phyloP scores from a whole-genome alignment of 2,113 vertebrate species.

The Brachionichthys hirsutus region DNA sequence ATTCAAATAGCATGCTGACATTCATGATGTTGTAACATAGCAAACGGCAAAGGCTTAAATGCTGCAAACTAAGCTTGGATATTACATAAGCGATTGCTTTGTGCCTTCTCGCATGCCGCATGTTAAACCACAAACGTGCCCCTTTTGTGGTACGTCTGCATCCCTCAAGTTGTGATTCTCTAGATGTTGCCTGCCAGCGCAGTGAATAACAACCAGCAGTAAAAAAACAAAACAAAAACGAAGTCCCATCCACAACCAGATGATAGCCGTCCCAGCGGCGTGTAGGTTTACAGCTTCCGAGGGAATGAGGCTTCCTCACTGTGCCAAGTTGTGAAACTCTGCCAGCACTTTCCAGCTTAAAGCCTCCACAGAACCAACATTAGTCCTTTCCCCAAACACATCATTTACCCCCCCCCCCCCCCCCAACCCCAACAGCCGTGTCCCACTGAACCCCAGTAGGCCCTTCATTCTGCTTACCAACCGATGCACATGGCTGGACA shows the following conservation, averaged over 20 bases:
- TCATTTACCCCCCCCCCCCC: slow-evolving; percentile 54
- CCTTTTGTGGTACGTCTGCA: slow-evolving; percentile 10
- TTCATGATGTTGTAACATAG: too few relatives aligned
- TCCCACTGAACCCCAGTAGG: slow-evolving; percentile 31
- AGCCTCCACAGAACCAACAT: slow-evolving; percentile 35
- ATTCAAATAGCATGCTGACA: too few relatives aligned
- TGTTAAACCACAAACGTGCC: neutral
- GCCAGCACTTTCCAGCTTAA: slow-evolving; percentile 27
- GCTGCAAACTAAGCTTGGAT: too few relatives aligned
- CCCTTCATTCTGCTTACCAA: slow-evolving; percentile 36
- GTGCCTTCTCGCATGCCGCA: neutral
- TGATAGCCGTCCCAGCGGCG: slow-evolving; percentile 50
- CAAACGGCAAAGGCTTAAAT: neutral
- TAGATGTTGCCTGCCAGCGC: slow-evolving; percentile 30
- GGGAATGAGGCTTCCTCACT: slow-evolving; percentile 25
- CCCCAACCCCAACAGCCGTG: slow-evolving; percentile 6
- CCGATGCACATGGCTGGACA: slow-evolving; percentile 16
- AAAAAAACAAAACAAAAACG: slow-evolving; percentile 53
- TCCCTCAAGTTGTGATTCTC: slow-evolving; percentile 16
- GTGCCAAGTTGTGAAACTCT: slow-evolving; percentile 38
- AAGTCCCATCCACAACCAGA: slow-evolving; percentile 40
- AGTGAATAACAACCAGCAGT: slow-evolving; percentile 50
- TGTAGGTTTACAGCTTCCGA: slow-evolving; percentile 43
- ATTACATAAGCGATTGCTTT: neutral
- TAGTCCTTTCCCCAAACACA: slow-evolving; percentile 48